phyloP scores from a whole-genome alignment of 2,888 invertebrate genomes.

The Phyllotreta cruciferae region DNA sequence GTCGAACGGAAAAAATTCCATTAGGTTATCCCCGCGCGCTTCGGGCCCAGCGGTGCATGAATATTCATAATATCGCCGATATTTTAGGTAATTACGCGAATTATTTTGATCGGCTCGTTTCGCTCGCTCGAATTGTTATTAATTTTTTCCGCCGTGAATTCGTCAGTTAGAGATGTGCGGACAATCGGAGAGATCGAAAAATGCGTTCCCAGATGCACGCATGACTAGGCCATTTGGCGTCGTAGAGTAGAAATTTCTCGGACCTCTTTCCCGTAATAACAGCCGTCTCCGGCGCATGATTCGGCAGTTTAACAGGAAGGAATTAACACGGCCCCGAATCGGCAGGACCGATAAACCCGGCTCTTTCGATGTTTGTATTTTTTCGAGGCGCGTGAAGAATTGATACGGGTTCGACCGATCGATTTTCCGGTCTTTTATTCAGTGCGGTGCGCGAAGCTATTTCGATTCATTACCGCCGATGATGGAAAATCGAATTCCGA shows the following conservation, averaged over 20 bases:
- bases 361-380: conserved; percentile 29
- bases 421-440: conserved; percentile 30
- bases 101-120: conserved; percentile 36
- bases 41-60: conserved; percentile 31
- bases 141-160: no score
- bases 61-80: conserved; percentile 36
- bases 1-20: conserved; percentile 27
- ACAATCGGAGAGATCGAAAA: no score
- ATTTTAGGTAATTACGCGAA: conserved; percentile 37
- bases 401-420: conserved; percentile 22
- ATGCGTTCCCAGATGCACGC: no score
- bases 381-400: conserved; percentile 31
- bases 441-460: conserved; percentile 23
- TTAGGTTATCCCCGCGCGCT: conserved; percentile 26
- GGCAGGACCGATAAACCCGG: conserved; percentile 21
- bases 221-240: no score
- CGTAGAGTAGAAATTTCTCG: background rate
- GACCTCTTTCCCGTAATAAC: conserved; percentile 19
- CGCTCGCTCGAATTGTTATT: no score
- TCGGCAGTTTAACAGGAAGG: conserved; percentile 28
- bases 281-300: conserved; percentile 17
- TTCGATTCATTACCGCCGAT: background rate
- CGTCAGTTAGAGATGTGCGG: no score
- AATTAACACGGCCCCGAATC: conserved; percentile 28
- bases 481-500: no score